Conservation (phyloP, 2,113 vertebrate species). For the Regulus satrapa region DNA sequence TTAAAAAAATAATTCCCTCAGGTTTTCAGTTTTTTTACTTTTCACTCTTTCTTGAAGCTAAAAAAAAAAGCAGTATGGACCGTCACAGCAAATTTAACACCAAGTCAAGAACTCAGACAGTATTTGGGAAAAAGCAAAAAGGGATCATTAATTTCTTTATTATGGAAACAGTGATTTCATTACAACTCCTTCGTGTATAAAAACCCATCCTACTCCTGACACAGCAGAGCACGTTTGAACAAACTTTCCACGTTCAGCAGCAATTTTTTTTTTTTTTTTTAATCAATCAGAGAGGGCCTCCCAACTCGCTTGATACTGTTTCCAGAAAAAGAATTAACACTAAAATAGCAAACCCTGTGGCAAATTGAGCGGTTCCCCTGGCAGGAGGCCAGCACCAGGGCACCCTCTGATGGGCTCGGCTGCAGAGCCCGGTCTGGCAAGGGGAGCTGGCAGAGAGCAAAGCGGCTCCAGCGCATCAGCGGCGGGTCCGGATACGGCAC, state of each 20-base stretch:
- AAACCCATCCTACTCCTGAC: neutral
- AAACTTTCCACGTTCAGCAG: neutral
- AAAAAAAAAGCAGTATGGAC: neutral
- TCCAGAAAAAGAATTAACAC: neutral
- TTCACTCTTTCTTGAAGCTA: neutral
- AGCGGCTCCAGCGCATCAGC: neutral
- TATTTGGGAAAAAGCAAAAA: neutral
- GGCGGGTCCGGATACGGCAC: neutral
- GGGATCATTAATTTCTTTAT: neutral
- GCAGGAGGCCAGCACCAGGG: neutral
- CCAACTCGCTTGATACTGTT: neutral
- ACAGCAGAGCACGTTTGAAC: neutral
- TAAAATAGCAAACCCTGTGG: conserved; percentile 21
- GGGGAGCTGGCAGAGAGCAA: neutral
- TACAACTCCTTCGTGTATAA: neutral
- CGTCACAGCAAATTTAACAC: neutral
- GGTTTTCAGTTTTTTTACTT: neutral
- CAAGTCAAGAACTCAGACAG: neutral
- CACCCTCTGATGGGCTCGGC: neutral
- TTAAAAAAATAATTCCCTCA: neutral
- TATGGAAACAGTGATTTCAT: neutral
- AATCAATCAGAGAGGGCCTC: neutral
- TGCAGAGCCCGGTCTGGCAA: neutral
- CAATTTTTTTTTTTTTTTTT: neutral
- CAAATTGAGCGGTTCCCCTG: neutral